A percentile compares a stretch with the other conserved stretches of the same genome.
Conservation (phyloP, 2,797 vertebrate species). For the Pipistrellus kuhlii region DNA sequence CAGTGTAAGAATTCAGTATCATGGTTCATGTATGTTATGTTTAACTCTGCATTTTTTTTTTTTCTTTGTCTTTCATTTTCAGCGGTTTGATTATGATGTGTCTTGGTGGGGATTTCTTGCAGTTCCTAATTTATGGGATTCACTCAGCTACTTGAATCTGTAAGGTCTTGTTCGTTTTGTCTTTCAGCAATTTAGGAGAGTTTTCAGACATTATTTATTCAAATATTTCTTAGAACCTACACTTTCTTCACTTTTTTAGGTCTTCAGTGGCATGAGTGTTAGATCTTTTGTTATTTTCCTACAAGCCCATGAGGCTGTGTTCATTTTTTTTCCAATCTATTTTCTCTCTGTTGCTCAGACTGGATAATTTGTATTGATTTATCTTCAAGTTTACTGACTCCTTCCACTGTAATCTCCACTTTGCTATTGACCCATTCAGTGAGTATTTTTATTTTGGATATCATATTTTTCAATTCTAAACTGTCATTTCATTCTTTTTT, state of each 20-base stretch:
- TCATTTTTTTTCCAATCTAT: not conserved
- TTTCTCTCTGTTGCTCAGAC: not conserved
- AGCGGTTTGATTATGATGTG: not conserved
- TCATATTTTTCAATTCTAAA: not conserved
- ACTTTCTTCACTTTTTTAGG: not conserved
- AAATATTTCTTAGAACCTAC: not conserved
- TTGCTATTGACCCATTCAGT: not conserved
- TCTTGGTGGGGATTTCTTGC: not conserved
- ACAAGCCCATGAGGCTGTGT: not conserved
- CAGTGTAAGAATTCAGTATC: not conserved
- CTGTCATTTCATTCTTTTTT: not conserved
- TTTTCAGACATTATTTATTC: slow-evolving; percentile 14
- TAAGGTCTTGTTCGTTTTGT: not conserved
- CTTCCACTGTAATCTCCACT: not conserved
- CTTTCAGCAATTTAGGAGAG: not conserved
- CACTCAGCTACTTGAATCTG: not conserved
- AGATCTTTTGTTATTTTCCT: not conserved
- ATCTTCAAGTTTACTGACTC: not conserved
- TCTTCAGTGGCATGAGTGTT: not conserved
- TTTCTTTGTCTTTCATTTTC: not conserved
- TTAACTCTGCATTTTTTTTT: not conserved
- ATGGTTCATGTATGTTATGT: not conserved
- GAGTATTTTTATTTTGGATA: not conserved
- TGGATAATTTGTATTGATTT: not conserved
- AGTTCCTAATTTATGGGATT: not conserved